Percentiles rank a stretch among this genome's conserved stretches.
Conservation (phyloP, 2,113 vertebrate genomes). For the Globicephala melas region DNA sequence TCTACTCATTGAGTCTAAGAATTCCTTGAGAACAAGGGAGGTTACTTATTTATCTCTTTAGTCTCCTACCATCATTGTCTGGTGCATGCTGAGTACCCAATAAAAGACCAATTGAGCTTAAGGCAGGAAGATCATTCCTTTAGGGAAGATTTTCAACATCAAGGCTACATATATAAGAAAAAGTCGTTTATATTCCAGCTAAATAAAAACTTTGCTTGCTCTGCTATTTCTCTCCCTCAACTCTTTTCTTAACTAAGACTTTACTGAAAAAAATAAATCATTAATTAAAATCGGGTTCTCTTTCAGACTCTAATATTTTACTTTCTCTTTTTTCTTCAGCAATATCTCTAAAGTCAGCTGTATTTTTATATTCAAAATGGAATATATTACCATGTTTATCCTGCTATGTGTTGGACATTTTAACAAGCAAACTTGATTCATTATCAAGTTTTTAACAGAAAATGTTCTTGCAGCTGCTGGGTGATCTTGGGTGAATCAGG, state of each 20-base stretch:
- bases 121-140: neutral
- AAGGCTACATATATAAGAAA: neutral
- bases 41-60: neutral
- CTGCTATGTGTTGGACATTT: neutral
- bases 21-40: neutral
- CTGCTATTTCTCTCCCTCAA: neutral
- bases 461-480: neutral
- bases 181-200: neutral
- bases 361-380: neutral
- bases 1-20: neutral
- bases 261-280: neutral
- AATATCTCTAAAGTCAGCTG: neutral
- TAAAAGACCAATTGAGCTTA: neutral
- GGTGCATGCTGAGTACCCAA: neutral
- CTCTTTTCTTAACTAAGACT: neutral
- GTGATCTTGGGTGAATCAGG: neutral
- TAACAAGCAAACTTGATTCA: conserved; percentile 35
- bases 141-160: neutral
- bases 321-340: neutral
- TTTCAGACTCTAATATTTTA: neutral
- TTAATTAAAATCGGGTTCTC: neutral
- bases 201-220: neutral
- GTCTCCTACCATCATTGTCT: too few species aligned
- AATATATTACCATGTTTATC: neutral
- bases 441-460: conserved; percentile 13